phyloP scores from a whole-genome alignment of 2,888 invertebrate genomes.

The Cybosia mesomella region DNA sequence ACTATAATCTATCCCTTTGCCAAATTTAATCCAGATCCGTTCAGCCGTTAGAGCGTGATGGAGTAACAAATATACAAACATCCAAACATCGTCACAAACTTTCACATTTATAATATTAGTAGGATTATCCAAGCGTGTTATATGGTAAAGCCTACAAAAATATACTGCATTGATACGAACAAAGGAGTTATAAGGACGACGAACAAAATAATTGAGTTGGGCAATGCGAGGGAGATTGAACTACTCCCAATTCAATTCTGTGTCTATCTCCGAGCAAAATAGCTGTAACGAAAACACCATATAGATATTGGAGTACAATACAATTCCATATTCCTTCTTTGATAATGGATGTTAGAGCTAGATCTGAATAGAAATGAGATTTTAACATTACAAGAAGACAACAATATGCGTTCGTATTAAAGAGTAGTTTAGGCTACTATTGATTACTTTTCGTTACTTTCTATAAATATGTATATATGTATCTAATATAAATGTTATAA shows the following conservation, averaged over 20 bases:
- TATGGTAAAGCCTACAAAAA: neutral
- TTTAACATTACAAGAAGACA: constrained; percentile 13
- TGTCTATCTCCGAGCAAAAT: constrained; percentile 56
- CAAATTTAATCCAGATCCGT: too few relatives aligned
- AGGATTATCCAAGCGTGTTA: neutral
- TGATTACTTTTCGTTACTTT: neutral
- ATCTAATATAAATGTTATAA: neutral
- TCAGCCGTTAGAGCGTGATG: too few relatives aligned
- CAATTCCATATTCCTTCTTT: constrained; percentile 20
- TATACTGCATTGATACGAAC: constrained; percentile 31
- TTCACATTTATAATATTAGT: too few relatives aligned
- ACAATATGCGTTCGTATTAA: constrained; percentile 8
- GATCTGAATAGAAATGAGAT: constrained; percentile 24
- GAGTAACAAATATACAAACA: too few relatives aligned
- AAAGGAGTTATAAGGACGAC: constrained; percentile 21
- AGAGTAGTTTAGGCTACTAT: neutral
- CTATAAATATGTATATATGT: neutral
- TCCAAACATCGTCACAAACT: too few relatives aligned
- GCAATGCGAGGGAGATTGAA: constrained; percentile 57
- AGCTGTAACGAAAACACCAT: constrained; percentile 32
- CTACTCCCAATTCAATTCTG: constrained; percentile 61
- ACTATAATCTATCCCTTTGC: too few relatives aligned
- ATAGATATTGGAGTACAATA: constrained; percentile 13
- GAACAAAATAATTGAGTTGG: constrained; percentile 67
- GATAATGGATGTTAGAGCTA: constrained; percentile 7